These are phyloP conservation scores for Dioctria linearis DNA, from an alignment of 2,888 invertebrate genomes.

Conservation along the genomic window DNA sequence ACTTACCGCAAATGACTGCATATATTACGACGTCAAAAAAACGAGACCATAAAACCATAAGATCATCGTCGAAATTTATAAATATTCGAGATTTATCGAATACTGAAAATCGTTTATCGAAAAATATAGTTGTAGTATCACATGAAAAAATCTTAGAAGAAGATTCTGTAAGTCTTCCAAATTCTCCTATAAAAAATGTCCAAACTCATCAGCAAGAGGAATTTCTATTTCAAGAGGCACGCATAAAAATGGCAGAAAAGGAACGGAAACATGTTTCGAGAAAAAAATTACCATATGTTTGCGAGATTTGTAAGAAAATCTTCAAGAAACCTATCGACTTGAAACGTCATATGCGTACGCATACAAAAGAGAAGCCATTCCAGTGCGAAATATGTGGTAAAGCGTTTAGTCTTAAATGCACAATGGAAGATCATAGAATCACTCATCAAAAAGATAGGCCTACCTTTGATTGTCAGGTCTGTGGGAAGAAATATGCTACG, in stretches of 20 bases:
- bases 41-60: background rate
- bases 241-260: background rate
- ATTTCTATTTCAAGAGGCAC: constrained; percentile 8
- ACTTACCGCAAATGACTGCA: no score
- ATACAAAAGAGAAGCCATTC: constrained; percentile 62
- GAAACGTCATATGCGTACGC: constrained; percentile 62
- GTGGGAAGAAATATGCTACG: constrained; percentile 63
- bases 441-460: constrained; percentile 59
- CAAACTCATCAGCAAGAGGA: background rate
- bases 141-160: constrained; percentile 12
- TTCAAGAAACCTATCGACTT: constrained; percentile 62
- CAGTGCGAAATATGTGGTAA: constrained; percentile 60
- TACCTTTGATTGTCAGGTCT: constrained; percentile 61
- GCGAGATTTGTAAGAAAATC: constrained; percentile 45
- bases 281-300: constrained; percentile 22
- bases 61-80: constrained; percentile 22
- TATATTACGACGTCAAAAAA: background rate
- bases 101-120: constrained; percentile 15
- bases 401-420: constrained; percentile 60
- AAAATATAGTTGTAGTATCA: constrained; percentile 47
- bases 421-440: constrained; percentile 60
- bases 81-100: constrained; percentile 27
- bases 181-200: background rate
- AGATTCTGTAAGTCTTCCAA: background rate
- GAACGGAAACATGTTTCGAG: background rate